Evolutionary conservation across 2,888 invertebrate genomes (phyloP), one percentile per base, ranked within the genome.

Genomic region (Netelia inedita): DNA sequence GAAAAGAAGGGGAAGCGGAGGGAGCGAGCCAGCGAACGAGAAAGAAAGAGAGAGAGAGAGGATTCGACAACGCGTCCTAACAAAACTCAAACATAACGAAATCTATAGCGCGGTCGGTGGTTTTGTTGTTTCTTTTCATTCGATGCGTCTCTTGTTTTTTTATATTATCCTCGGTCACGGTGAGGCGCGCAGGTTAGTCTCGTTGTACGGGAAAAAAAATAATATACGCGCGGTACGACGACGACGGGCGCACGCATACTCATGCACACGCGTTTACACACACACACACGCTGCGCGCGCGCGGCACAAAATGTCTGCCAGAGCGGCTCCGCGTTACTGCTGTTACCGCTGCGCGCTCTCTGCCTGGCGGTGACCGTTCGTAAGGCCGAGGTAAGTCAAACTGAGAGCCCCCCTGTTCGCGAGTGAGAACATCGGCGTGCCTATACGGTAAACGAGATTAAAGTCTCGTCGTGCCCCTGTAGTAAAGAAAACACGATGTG

Each of bases 401-500:
- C 92, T 92, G 91, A 91, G 90, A 41, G 74, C 2, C 14, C 63
- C 89, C 53, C 28, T 28, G 28, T 28, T 3, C 53, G 53, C 88
- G 89, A 46, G 59, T 69, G 41, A 74, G 73, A 65, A 16, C n/a
- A 82, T 50, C 85, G 89, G 90, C 90, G 90, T 91, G 90, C 89
- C 90, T 91, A 28, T 76, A 92, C 92, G 91, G 92, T 91, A 92
- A 92, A 92, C 89, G 91, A 92, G 92, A 93, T 92, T 92, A 91
- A 90, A 91, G 91, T 91, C 88, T 83, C 76, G 57, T 87, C 88
- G 85, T 84, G 73, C 28, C 23, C 87, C 23, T 75, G 63, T 76
- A 79, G 78, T 87, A 85, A 87, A 85, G 75, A 53, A 79, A 43
- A 71, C 46, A 14, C 14, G 41, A 28, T 19, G 28, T 28, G 28